Conservation (phyloP, 2,888 invertebrate species). For the Sarcophaga carnaria region DNA sequence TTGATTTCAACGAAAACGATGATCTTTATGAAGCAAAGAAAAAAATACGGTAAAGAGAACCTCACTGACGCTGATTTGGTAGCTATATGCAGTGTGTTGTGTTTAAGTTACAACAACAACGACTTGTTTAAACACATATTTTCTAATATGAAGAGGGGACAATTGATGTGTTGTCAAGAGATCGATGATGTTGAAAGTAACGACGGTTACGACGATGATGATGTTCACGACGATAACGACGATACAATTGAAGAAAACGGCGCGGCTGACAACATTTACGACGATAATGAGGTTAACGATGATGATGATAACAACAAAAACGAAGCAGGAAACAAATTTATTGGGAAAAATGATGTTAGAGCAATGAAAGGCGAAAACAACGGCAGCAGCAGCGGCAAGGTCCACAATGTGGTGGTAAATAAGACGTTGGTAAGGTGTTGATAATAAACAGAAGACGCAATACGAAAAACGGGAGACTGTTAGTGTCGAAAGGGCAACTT, state of each 20-base stretch:
- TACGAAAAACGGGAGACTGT: background rate
- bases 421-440: background rate
- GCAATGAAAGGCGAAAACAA: background rate
- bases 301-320: background rate
- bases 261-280: background rate
- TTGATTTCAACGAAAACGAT: slow-evolving; percentile 42
- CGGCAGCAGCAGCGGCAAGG: background rate
- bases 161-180: background rate
- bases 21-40: slow-evolving; percentile 9
- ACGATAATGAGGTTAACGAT: background rate
- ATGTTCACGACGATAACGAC: background rate
- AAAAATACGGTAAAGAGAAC: too few species aligned
- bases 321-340: background rate
- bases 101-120: slow-evolving; percentile 16
- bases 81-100: slow-evolving; percentile 33
- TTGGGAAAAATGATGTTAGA: background rate
- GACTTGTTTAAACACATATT: slow-evolving; percentile 33
- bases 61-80: slow-evolving; percentile 26
- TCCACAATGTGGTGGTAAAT: background rate
- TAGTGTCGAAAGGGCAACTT: background rate
- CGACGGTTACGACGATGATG: slow-evolving; percentile 17
- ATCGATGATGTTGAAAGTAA: slow-evolving; percentile 7
- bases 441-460: background rate
- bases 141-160: slow-evolving; percentile 38
- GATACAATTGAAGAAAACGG: background rate